These are phyloP conservation scores for Crocodylus rhombifer DNA, from an alignment of 2,797 vertebrate species.

Conservation along the genomic window DNA sequence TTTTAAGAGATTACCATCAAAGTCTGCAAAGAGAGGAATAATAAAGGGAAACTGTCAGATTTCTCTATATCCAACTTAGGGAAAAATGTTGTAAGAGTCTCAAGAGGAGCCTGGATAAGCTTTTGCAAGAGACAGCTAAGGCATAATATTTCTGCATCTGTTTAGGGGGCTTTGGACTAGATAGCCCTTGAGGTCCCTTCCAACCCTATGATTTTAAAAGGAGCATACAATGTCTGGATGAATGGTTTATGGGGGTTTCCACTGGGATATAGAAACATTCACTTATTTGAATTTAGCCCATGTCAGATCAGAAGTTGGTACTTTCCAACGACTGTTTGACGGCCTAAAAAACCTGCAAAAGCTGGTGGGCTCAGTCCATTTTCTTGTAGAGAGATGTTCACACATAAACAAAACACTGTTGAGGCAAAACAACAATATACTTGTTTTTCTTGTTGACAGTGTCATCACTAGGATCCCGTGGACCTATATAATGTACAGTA, in stretches of 20 bases:
- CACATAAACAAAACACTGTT: background rate
- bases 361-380: rapidly evolving
- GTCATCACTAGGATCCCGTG: background rate
- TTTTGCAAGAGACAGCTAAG: too few relatives aligned
- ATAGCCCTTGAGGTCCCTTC: too few relatives aligned
- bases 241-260: background rate
- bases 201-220: background rate
- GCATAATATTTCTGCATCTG: too few relatives aligned
- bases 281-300: background rate
- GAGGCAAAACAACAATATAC: background rate
- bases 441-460: background rate
- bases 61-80: too few relatives aligned
- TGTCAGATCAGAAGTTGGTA: background rate
- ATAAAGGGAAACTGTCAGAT: too few relatives aligned
- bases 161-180: too few relatives aligned
- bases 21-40: background rate
- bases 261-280: background rate
- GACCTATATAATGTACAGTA: background rate
- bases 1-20: background rate
- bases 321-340: background rate
- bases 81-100: too few relatives aligned
- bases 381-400: background rate
- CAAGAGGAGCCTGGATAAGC: too few relatives aligned
- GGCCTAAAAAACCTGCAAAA: background rate
- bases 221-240: background rate